Percentiles rank a stretch among this genome's conserved stretches.
These are phyloP conservation scores for Lepetodrilus schrolli DNA, from an alignment of 2,888 invertebrate genomes.

Conservation along the genomic window DNA sequence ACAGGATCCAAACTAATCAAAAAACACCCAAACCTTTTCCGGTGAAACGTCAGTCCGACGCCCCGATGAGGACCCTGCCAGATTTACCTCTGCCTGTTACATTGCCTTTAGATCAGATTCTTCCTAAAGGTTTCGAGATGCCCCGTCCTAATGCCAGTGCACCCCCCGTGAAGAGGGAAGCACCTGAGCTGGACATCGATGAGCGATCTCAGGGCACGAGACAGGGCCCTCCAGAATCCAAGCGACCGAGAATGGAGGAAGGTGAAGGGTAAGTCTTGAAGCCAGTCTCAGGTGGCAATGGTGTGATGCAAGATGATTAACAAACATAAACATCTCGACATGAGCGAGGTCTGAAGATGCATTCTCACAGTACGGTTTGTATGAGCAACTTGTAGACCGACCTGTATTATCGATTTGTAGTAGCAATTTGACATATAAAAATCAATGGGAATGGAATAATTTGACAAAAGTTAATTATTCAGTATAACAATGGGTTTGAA, in stretches of 20 bases:
- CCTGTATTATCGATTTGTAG: too few relatives aligned
- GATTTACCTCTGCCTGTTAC: slow-evolving; percentile 1
- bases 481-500: too few relatives aligned
- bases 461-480: too few relatives aligned
- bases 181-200: slow-evolving; percentile 19
- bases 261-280: too few relatives aligned
- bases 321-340: too few relatives aligned
- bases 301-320: too few relatives aligned
- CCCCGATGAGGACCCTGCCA: slow-evolving; percentile 1
- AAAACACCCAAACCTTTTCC: background rate
- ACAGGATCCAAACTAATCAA: background rate
- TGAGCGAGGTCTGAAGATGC: too few relatives aligned
- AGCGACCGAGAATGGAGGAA: background rate
- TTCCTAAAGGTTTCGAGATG: slow-evolving; percentile 15
- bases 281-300: too few relatives aligned
- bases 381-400: too few relatives aligned
- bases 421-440: too few relatives aligned
- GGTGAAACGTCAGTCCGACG: background rate
- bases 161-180: slow-evolving; percentile 8
- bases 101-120: slow-evolving; percentile 15
- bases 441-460: too few relatives aligned
- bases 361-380: too few relatives aligned
- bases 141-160: background rate
- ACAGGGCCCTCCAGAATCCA: slow-evolving; percentile 6
- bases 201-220: slow-evolving; percentile 3